Percentiles rank a stretch among this genome's conserved stretches.
Conservation (phyloP, 92 coral and sea anemone species). For the Epizoanthus scotinus region DNA sequence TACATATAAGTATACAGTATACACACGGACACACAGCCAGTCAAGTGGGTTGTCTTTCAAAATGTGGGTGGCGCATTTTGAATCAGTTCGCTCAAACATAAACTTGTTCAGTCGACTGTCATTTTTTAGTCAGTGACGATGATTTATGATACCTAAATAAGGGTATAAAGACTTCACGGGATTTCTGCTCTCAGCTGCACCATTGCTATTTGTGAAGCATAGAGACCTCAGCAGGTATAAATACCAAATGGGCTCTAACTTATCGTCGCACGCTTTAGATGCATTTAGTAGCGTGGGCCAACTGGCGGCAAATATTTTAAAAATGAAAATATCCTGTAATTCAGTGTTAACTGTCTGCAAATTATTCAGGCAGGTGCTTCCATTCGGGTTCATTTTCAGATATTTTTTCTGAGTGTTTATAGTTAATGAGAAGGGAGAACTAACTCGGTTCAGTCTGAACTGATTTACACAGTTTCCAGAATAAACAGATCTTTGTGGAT, state of each 20-base stretch:
- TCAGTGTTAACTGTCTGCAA: constrained; percentile 7
- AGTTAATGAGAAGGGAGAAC: not conserved
- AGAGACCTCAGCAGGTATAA: not conserved
- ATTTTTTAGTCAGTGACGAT: no score
- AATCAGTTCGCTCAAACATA: not conserved
- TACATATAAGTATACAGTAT: no score
- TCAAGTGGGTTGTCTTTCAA: not conserved
- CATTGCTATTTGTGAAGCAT: constrained; percentile 1
- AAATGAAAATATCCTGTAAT: constrained; percentile 24
- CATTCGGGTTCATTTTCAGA: not conserved
- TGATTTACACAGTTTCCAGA: no score
- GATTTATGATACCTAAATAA: not conserved
- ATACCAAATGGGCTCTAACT: not conserved
- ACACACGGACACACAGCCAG: no score
- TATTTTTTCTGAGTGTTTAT: not conserved
- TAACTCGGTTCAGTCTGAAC: no score
- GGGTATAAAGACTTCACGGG: not conserved
- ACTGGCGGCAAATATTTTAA: not conserved
- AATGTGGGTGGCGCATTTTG: not conserved
- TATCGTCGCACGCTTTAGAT: not conserved
- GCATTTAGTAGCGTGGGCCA: not conserved
- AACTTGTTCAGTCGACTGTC: no score
- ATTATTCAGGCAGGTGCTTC: constrained; percentile 13
- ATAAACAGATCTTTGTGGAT: not conserved
- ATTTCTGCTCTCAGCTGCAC: not conserved